Evolutionary conservation across 2,797 vertebrate species (phyloP).

Genomic region (Catamblyrhynchus diadema): DNA sequence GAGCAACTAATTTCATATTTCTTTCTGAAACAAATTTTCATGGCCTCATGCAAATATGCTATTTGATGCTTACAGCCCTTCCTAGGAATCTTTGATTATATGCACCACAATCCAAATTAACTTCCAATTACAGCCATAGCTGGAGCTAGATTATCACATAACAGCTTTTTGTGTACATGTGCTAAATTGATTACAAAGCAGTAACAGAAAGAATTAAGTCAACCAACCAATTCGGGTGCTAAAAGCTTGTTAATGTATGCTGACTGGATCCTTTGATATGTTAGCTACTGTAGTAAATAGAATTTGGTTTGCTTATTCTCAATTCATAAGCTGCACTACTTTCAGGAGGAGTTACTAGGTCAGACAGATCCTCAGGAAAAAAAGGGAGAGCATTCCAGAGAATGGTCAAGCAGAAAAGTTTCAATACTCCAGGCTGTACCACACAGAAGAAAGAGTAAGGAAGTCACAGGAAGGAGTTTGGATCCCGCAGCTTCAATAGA

Average conservation of each 20-base stretch:
- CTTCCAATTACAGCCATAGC: background rate
- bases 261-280: background rate
- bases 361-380: background rate
- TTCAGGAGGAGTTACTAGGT: background rate
- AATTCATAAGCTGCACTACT: background rate
- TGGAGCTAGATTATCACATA: background rate
- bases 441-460: background rate
- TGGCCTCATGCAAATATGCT: background rate
- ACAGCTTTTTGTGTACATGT: background rate
- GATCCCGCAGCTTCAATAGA: background rate
- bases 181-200: background rate
- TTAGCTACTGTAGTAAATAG: background rate
- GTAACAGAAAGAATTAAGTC: background rate
- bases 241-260: background rate
- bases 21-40: background rate
- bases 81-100: background rate
- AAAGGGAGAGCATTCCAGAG: background rate
- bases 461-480: background rate
- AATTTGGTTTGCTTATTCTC: background rate
- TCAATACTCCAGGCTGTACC: background rate
- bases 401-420: background rate
- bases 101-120: background rate
- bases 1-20: background rate
- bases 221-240: background rate
- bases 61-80: background rate